phyloP scores from a whole-genome alignment of 2,888 invertebrate species.

The Drosophila emarginata region DNA sequence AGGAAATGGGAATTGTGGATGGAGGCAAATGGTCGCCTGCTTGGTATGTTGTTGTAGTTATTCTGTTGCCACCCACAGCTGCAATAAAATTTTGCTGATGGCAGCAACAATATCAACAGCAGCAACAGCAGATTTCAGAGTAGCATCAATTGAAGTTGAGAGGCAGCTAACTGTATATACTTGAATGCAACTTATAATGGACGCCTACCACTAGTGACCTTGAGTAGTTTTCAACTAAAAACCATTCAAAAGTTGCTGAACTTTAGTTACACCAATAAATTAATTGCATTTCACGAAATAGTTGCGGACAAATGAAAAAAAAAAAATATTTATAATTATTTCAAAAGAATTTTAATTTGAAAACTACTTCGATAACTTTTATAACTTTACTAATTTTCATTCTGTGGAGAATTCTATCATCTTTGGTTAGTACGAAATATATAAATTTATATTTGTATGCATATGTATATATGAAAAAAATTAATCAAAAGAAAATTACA shows the following conservation, averaged over 20 bases:
- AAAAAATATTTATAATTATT: neutral
- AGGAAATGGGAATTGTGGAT: neutral
- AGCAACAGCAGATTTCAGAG: conserved; percentile 34
- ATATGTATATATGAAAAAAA: conserved; percentile 43
- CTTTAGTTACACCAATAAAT: no score
- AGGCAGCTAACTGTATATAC: conserved; percentile 10
- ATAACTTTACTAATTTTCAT: conserved; percentile 14
- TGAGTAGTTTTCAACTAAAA: conserved; percentile 14
- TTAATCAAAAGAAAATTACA: conserved; percentile 65
- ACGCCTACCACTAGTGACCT: conserved; percentile 34
- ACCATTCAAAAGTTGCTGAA: neutral
- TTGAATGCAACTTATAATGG: conserved; percentile 20
- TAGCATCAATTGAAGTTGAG: conserved; percentile 24
- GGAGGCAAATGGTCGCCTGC: conserved; percentile 10
- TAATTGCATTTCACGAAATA: neutral
- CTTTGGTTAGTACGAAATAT: no score
- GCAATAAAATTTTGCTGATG: conserved; percentile 55
- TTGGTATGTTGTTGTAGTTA: conserved; percentile 20
- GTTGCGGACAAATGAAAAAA: neutral
- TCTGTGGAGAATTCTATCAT: conserved; percentile 38
- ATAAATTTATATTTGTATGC: conserved; percentile 6
- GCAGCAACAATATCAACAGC: conserved; percentile 53
- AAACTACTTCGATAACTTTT: neutral
- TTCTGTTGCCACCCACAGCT: conserved; percentile 28
- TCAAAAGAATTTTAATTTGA: neutral